phyloP scores from a whole-genome alignment of 2,888 invertebrate genomes.

The Helobdella robusta region DNA sequence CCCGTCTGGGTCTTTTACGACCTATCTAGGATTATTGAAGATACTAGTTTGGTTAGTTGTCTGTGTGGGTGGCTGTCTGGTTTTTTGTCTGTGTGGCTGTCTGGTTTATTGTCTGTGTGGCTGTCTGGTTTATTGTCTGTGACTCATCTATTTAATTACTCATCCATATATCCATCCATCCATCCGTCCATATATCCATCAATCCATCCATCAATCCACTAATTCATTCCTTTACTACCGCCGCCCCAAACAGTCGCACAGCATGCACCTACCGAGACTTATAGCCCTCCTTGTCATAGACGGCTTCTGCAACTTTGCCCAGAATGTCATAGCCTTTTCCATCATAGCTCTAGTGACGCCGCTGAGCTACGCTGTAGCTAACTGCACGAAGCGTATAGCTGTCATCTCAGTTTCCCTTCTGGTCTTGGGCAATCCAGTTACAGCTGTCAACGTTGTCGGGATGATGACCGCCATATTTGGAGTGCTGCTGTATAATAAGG shows the following conservation, averaged over 20 bases:
- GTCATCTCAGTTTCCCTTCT: conserved; percentile 80
- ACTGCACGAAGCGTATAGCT: conserved; percentile 77
- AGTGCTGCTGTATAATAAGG: conserved; percentile 80
- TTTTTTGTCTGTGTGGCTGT: too few species aligned
- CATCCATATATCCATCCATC: too few species aligned
- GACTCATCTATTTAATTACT: too few species aligned
- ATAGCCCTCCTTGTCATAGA: conserved; percentile 62
- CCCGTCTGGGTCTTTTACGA: conserved; percentile 74
- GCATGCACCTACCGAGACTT: conserved; percentile 38
- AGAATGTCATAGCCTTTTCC: conserved; percentile 88
- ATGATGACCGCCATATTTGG: conserved; percentile 82
- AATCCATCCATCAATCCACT: too few species aligned
- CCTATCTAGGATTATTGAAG: conserved; percentile 56
- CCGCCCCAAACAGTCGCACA: conserved; percentile 41
- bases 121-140: too few species aligned
- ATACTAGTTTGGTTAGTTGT: conserved; percentile 51
- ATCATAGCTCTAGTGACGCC: conserved; percentile 80
- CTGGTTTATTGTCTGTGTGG: too few species aligned
- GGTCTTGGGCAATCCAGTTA: conserved; percentile 80
- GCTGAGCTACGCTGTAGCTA: conserved; percentile 86
- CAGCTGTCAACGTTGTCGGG: conserved; percentile 72
- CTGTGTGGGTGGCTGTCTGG: too few species aligned
- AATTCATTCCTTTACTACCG: too few species aligned
- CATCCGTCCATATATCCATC: too few species aligned
- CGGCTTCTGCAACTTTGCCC: conserved; percentile 81